A percentile compares a stretch with the other conserved stretches of the same genome.
Evolutionary conservation across 2,113 vertebrate species (phyloP).

Genomic region (Cygnus buccinator): DNA sequence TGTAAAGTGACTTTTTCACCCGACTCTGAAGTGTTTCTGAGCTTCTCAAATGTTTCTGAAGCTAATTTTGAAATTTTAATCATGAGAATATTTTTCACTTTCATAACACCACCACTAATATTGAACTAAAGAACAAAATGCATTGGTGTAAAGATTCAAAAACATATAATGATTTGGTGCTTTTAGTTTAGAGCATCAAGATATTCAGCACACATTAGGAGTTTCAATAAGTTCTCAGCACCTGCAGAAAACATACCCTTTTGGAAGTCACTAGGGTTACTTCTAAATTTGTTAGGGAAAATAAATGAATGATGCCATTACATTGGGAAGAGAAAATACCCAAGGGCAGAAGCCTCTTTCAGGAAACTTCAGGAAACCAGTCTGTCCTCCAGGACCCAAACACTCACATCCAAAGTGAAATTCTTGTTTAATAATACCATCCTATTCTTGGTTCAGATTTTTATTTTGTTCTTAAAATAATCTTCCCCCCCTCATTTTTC

Average conservation of each 20-base stretch:
- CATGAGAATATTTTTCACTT: neutral
- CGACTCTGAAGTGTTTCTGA: neutral
- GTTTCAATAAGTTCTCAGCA: neutral
- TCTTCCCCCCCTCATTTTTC: accelerated
- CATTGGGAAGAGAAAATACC: neutral
- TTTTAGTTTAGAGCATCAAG: neutral
- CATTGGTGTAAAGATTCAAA: neutral
- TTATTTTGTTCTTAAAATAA: neutral
- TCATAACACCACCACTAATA: neutral
- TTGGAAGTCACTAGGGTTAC: neutral
- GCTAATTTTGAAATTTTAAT: neutral
- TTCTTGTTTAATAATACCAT: neutral
- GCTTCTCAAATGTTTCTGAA: neutral
- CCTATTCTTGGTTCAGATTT: neutral
- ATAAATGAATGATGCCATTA: neutral
- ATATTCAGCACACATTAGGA: neutral
- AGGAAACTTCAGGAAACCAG: neutral
- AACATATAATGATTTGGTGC: neutral
- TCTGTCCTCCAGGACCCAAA: neutral
- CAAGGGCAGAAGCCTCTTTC: neutral
- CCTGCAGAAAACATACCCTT: neutral
- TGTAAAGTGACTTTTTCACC: neutral
- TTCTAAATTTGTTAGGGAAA: neutral
- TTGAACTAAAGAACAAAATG: neutral
- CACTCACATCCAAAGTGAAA: accelerated